phyloP scores from a whole-genome alignment of 2,113 vertebrate species.

The Mustela lutreola region DNA sequence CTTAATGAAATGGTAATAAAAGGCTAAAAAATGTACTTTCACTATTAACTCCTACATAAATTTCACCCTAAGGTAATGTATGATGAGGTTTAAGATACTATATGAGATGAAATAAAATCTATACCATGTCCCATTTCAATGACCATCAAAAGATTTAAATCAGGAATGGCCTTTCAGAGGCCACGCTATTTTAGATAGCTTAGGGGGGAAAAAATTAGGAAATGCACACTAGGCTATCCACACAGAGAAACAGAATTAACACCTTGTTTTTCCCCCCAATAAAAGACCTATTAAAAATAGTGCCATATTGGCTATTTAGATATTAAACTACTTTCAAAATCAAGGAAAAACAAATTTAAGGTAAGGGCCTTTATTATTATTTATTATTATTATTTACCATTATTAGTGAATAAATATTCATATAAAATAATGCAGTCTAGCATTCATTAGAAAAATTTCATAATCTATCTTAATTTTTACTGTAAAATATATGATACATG shows the following conservation, averaged over 20 bases:
- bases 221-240: constrained; percentile 41
- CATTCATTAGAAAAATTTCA: neutral
- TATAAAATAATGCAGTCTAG: constrained; percentile 43
- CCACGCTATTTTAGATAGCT: neutral
- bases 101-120: constrained; percentile 7
- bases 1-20: constrained; percentile 53
- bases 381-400: neutral
- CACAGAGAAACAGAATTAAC: constrained; percentile 31
- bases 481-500: constrained; percentile 18
- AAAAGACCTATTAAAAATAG: constrained; percentile 56
- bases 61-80: neutral
- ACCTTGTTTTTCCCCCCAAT: neutral
- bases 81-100: constrained; percentile 15
- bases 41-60: constrained; percentile 8
- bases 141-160: constrained; percentile 48
- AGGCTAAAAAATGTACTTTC: neutral
- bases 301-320: neutral
- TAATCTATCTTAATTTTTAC: constrained; percentile 29
- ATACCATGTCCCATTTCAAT: neutral
- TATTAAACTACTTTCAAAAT: constrained; percentile 40
- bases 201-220: constrained; percentile 7
- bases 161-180: neutral
- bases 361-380: neutral
- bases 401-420: neutral
- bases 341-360: constrained; percentile 55